These are phyloP conservation scores for Prochilodus magdalenae DNA, from an alignment of 2,113 vertebrate genomes.

Conservation along the genomic window DNA sequence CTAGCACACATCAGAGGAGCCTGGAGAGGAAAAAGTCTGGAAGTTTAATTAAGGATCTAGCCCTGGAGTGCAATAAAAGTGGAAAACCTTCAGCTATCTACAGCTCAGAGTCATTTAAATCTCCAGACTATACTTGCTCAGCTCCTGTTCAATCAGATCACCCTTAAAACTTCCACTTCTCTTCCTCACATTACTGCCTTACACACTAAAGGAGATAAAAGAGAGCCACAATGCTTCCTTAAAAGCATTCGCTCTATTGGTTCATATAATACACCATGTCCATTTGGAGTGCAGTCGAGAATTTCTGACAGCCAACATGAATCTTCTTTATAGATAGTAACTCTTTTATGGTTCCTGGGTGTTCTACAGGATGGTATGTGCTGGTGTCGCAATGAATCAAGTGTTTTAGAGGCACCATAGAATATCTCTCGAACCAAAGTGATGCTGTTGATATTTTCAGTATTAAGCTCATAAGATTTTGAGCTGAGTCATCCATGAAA, in stretches of 20 bases:
- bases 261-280: neutral
- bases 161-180: conserved; percentile 27
- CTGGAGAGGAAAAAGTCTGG: conserved; percentile 48
- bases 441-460: conserved; percentile 32
- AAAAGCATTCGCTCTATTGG: conserved; percentile 27
- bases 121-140: conserved; percentile 16
- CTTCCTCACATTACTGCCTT: conserved; percentile 37
- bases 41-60: conserved; percentile 56
- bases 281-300: neutral
- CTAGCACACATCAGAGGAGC: conserved; percentile 34
- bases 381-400: conserved; percentile 11
- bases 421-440: conserved; percentile 26
- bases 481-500: conserved; percentile 13
- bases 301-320: neutral
- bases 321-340: conserved; percentile 25
- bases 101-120: conserved; percentile 52
- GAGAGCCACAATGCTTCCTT: conserved; percentile 17
- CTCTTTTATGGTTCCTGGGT: conserved; percentile 33
- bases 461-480: conserved; percentile 26
- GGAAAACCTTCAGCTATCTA: conserved; percentile 48
- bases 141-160: conserved; percentile 39
- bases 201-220: conserved; percentile 14
- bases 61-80: conserved; percentile 50
- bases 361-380: neutral
- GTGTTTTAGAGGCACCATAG: conserved; percentile 9